phyloP scores from a whole-genome alignment of 2,888 invertebrate genomes.

The Phalera bucephala region DNA sequence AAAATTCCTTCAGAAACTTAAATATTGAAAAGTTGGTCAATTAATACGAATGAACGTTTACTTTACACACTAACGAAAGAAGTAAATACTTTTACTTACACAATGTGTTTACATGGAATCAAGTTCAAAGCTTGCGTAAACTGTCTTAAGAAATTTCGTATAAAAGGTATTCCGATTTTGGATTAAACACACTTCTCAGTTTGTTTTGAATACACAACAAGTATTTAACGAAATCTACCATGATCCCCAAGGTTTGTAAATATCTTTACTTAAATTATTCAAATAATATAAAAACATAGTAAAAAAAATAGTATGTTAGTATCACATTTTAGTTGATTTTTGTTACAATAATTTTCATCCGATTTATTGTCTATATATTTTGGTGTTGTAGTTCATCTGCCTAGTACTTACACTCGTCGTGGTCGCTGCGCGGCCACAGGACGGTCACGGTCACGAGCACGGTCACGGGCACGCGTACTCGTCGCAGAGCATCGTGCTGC shows the following conservation, averaged over 20 bases:
- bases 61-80: no score
- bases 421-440: constrained; percentile 5
- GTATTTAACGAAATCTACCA: constrained; percentile 1
- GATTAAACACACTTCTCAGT: constrained; percentile 7
- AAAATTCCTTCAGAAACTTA: no score
- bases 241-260: constrained; percentile 17
- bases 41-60: no score
- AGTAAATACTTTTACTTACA: no score
- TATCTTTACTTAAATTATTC: no score
- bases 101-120: constrained; percentile 19
- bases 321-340: no score
- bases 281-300: no score
- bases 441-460: constrained; percentile 33
- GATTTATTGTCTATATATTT: no score
- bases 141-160: constrained; percentile 22
- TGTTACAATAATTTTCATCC: no score
- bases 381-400: constrained; percentile 1
- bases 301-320: no score
- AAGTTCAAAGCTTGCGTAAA: constrained; percentile 39
- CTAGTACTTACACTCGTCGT: neutral
- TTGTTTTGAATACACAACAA: no score
- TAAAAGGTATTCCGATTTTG: constrained; percentile 14
- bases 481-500: constrained; percentile 47
- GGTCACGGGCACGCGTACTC: constrained; percentile 47
- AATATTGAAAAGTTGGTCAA: no score